These are phyloP conservation scores for Tetramorium bicarinatum DNA, from an alignment of 2,888 invertebrate species.

Conservation along the genomic window DNA sequence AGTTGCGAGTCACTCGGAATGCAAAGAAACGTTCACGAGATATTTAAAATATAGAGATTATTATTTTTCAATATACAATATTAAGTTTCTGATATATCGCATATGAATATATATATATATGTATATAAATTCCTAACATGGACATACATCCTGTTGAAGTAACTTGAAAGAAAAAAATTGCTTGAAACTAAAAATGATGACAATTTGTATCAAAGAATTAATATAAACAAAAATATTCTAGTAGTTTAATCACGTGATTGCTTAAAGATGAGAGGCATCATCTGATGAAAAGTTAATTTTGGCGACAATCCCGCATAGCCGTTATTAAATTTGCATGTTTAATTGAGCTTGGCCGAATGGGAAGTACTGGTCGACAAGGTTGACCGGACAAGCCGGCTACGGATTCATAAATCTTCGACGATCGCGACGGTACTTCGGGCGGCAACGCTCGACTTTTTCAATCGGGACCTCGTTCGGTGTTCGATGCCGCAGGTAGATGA, in stretches of 20 bases:
- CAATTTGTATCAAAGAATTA: neutral
- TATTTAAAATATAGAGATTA: neutral
- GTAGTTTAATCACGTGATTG: neutral
- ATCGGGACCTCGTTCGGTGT: conserved; percentile 59
- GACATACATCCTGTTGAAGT: neutral
- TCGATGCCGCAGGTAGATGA: conserved; percentile 53
- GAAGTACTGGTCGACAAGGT: neutral
- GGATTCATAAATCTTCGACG: conserved; percentile 43
- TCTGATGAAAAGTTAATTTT: conserved; percentile 1
- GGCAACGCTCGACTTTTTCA: conserved; percentile 37
- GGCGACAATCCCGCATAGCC: neutral
- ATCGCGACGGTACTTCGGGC: conserved; percentile 16
- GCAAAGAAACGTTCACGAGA: neutral
- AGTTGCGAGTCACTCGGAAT: neutral
- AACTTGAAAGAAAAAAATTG: neutral
- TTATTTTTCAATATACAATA: neutral
- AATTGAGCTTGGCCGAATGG: neutral
- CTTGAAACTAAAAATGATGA: neutral
- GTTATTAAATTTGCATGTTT: conserved; percentile 29
- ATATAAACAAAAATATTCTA: conserved; percentile 5
- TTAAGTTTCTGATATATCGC: neutral
- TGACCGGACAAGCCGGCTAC: neutral
- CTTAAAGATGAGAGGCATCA: neutral
- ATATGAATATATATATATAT: neutral
- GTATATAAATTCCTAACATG: neutral